These are phyloP conservation scores for Drosophila funebris DNA, from an alignment of 1,140 invertebrate genomes.

Conservation along the genomic window DNA sequence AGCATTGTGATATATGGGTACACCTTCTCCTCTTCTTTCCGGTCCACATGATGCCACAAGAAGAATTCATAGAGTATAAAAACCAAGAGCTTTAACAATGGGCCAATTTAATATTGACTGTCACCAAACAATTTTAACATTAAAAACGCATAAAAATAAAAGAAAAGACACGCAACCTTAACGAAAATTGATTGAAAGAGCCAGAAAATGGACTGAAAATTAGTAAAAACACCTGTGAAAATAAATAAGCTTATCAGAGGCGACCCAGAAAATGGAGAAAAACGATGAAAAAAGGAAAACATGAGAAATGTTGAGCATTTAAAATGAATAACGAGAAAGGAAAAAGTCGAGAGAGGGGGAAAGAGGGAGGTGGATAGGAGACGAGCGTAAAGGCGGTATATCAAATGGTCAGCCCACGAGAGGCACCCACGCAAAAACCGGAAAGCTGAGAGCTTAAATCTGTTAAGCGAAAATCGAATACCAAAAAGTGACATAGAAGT, in stretches of 20 bases:
- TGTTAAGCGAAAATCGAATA: conserved; percentile 51
- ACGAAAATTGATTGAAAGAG: conserved; percentile 23
- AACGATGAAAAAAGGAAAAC: conserved; percentile 24
- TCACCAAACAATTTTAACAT: conserved; percentile 47
- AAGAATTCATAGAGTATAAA: conserved; percentile 54
- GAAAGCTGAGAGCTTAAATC: conserved; percentile 36
- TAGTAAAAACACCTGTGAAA: conserved; percentile 66
- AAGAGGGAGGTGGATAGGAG: background rate
- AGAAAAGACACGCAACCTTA: conserved; percentile 1
- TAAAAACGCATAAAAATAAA: conserved; percentile 40
- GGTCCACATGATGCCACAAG: background rate
- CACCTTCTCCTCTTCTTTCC: background rate
- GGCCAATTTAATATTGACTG: conserved; percentile 44
- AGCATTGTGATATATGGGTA: background rate
- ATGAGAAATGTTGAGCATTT: conserved; percentile 33
- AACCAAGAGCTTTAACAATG: conserved; percentile 38
- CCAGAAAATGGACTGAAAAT: conserved; percentile 45
- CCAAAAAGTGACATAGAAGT: conserved; percentile 9
- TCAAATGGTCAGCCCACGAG: conserved; percentile 58
- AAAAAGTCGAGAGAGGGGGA: background rate
- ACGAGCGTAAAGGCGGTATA: conserved; percentile 26
- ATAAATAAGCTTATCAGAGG: conserved; percentile 64
- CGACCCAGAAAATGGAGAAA: conserved; percentile 52
- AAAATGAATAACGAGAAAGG: conserved; percentile 19
- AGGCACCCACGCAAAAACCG: conserved; percentile 53